Conservation (phyloP, 2,113 vertebrate genomes). For the Burhinus bistriatus region DNA sequence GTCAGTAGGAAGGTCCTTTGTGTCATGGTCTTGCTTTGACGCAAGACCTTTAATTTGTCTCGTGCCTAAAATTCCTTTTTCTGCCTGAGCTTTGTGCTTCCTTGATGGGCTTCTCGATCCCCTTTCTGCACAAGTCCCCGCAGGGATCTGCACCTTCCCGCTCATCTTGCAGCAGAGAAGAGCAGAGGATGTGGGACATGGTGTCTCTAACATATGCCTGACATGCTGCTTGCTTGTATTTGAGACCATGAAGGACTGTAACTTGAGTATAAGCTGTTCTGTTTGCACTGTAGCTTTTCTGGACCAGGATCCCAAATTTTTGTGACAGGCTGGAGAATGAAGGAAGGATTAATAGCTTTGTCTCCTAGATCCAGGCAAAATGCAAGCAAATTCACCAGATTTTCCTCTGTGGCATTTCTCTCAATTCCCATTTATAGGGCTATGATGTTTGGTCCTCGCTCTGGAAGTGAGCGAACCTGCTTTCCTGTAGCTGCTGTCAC, state of each 20-base stretch:
- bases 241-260: neutral
- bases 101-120: neutral
- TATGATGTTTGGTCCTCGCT: neutral
- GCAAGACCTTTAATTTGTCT: neutral
- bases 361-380: neutral
- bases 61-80: neutral
- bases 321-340: neutral
- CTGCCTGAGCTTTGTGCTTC: neutral
- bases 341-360: neutral
- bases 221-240: fast-evolving
- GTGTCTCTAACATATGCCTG: fast-evolving
- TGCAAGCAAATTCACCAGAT: neutral
- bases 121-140: neutral
- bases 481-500: neutral
- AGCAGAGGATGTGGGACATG: neutral
- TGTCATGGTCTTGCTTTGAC: neutral
- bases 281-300: neutral
- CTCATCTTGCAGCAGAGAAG: neutral
- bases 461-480: neutral
- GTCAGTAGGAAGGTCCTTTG: neutral
- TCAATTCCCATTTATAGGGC: neutral
- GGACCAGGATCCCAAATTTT: neutral
- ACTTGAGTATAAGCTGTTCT: neutral
- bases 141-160: neutral
- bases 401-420: neutral